A percentile compares a stretch with the other conserved stretches of the same genome.
Evolutionary conservation across 2,113 vertebrate genomes (phyloP).

Genomic region (Paralichthys olivaceus): DNA sequence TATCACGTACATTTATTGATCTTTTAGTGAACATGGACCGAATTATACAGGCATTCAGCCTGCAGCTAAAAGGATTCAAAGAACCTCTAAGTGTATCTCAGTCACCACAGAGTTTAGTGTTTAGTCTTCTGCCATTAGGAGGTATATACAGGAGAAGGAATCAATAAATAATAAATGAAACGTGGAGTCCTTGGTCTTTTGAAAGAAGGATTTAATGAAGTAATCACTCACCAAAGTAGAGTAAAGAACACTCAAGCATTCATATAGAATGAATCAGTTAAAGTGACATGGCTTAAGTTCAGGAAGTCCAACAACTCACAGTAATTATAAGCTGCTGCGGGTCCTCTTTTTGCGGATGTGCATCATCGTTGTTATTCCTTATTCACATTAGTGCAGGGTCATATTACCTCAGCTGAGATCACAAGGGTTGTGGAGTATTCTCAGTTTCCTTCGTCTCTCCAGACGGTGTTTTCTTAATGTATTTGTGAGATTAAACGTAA

Average conservation of each 20-base stretch:
- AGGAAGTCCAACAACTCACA: neutral
- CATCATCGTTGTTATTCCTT: constrained; percentile 9
- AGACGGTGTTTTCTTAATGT: neutral
- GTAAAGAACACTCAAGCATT: constrained; percentile 1
- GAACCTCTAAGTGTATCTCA: constrained; percentile 30
- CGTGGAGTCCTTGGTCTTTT: neutral
- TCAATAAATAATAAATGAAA: constrained; percentile 47
- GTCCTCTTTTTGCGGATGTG: constrained; percentile 19
- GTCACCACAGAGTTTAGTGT: constrained; percentile 3
- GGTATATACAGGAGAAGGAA: neutral
- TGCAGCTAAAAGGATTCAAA: constrained; percentile 29
- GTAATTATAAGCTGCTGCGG: constrained; percentile 7
- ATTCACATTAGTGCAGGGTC: constrained; percentile 2
- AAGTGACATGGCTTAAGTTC: neutral
- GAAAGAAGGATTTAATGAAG: constrained; percentile 27
- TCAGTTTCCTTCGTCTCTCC: neutral
- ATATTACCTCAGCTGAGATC: neutral
- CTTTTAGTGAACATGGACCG: constrained; percentile 7
- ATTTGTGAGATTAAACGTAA: too few species aligned
- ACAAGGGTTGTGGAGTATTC: neutral
- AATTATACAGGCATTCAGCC: constrained; percentile 4
- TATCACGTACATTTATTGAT: neutral
- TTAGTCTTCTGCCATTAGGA: constrained; percentile 22
- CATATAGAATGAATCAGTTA: constrained; percentile 23
- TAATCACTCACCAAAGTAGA: constrained; percentile 13